Conservation (phyloP, 1,140 invertebrate genomes). For the Lethrus apterus region DNA sequence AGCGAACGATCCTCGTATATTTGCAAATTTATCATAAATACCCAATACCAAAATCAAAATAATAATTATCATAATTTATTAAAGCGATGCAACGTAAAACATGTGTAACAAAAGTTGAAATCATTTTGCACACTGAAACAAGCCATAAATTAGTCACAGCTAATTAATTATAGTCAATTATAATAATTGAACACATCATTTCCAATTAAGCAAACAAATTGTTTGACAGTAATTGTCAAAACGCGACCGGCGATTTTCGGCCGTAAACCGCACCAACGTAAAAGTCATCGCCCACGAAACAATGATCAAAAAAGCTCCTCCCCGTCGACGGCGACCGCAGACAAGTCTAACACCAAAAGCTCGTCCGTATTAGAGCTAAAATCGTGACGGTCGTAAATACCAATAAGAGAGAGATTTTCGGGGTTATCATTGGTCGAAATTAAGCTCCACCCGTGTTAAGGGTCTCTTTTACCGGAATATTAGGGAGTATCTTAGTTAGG, state of each 20-base stretch:
- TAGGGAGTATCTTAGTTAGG: constrained; percentile 39
- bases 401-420: constrained; percentile 20
- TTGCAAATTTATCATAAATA: too few species aligned
- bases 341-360: too few species aligned
- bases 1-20: too few species aligned
- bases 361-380: constrained; percentile 7
- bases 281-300: too few species aligned
- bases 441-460: constrained; percentile 29
- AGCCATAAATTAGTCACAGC: constrained; percentile 33
- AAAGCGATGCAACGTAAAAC: constrained; percentile 9
- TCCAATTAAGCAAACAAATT: constrained; percentile 39
- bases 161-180: constrained; percentile 40
- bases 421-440: constrained; percentile 29
- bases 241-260: constrained; percentile 20
- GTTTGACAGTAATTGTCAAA: constrained; percentile 33
- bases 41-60: too few species aligned
- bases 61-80: constrained; percentile 14
- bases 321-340: too few species aligned
- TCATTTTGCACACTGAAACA: constrained; percentile 16
- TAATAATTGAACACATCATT: constrained; percentile 41
- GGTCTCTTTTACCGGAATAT: constrained; percentile 37
- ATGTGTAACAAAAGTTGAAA: constrained; percentile 12
- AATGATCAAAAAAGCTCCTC: too few species aligned
- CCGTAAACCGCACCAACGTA: constrained; percentile 13
- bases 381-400: constrained; percentile 9